These are phyloP conservation scores for Phyllotis vaccarum DNA, from an alignment of 2,797 vertebrate genomes.

Conservation along the genomic window DNA sequence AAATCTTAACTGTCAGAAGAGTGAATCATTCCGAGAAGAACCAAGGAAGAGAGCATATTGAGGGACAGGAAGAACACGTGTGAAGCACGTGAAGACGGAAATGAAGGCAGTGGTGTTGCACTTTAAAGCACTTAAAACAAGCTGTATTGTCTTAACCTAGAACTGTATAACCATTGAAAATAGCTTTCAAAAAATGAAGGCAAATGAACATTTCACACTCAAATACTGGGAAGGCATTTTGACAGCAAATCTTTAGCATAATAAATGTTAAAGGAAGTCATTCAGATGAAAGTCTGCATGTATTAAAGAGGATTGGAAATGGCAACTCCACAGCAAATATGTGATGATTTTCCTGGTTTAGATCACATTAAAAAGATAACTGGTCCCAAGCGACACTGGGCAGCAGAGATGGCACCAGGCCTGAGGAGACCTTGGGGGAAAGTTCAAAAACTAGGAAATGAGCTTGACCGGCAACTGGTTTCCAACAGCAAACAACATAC, in stretches of 20 bases:
- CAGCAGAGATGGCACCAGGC: neutral
- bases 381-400: neutral
- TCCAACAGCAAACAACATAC: constrained; percentile 99
- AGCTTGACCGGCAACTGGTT: constrained; percentile 97
- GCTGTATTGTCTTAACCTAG: neutral
- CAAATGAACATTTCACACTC: constrained; percentile 3
- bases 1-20: neutral
- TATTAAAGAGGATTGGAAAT: neutral
- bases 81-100: neutral
- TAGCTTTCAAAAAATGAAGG: constrained; percentile 42
- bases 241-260: neutral
- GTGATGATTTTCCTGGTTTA: neutral
- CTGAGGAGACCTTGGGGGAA: constrained; percentile 94
- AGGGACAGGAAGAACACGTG: neutral
- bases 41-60: neutral
- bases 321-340: neutral
- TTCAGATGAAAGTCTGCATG: neutral
- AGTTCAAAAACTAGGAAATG: constrained; percentile 97
- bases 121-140: constrained; percentile 7
- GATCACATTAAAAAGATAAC: neutral
- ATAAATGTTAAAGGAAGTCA: constrained; percentile 52
- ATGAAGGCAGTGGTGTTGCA: neutral
- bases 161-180: constrained; percentile 39
- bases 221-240: constrained; percentile 1
- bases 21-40: neutral